phyloP scores from a whole-genome alignment of 2,797 vertebrate species.

The Etheostoma nigrum region DNA sequence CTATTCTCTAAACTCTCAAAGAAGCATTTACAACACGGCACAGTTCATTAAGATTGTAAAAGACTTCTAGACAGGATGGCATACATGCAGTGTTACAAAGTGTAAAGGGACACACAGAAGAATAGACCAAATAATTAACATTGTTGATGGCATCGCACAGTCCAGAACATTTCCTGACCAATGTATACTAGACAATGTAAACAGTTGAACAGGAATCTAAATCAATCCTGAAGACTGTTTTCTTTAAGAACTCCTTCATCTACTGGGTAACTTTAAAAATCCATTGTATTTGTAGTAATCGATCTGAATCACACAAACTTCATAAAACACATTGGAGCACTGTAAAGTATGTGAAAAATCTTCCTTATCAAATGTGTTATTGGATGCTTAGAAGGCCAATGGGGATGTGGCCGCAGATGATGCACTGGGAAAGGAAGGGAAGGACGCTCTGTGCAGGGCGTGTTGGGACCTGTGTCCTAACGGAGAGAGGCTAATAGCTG shows the following conservation, averaged over 20 bases:
- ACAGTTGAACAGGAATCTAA: background rate
- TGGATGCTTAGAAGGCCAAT: conserved; percentile 28
- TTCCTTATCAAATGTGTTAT: conserved; percentile 36
- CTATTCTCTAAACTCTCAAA: background rate
- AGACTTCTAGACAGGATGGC: conserved; percentile 19
- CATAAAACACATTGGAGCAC: conserved; percentile 9
- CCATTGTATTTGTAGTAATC: background rate
- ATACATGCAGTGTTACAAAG: conserved; percentile 10
- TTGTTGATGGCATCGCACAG: conserved; percentile 1
- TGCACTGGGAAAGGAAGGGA: conserved; percentile 58
- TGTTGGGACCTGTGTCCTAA: conserved; percentile 85
- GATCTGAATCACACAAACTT: background rate
- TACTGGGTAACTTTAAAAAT: background rate
- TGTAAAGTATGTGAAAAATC: conserved; percentile 21
- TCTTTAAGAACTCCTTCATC: background rate
- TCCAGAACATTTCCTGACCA: conserved; percentile 7
- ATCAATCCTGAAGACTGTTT: background rate
- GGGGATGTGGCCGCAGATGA: conserved; percentile 79
- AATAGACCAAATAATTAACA: background rate
- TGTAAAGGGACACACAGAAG: conserved; percentile 22
- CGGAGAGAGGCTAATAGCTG: conserved; percentile 81
- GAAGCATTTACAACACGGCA: background rate
- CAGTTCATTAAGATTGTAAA: background rate
- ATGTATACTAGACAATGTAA: background rate
- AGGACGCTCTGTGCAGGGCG: conserved; percentile 74